These are phyloP conservation scores for Enhydra lutris DNA, from an alignment of 2,113 vertebrate genomes.

Conservation along the genomic window DNA sequence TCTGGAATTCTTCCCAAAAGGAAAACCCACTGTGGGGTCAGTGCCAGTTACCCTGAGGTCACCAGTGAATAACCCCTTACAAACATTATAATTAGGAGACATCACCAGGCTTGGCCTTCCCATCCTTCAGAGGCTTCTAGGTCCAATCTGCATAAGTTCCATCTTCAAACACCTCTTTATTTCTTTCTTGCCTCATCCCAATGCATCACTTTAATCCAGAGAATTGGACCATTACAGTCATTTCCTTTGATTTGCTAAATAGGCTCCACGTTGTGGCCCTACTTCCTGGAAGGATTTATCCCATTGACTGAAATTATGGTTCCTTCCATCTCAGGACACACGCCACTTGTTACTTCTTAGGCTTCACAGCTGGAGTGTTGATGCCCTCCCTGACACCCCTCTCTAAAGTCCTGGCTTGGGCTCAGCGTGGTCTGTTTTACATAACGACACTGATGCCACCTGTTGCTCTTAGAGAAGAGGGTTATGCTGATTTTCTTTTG, in stretches of 20 bases:
- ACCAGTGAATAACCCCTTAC: not conserved
- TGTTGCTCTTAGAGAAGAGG: not conserved
- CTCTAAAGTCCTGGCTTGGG: not conserved
- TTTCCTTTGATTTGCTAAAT: slow-evolving; percentile 51
- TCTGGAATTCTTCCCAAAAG: not conserved
- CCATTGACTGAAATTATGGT: not conserved
- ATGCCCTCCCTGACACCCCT: not conserved
- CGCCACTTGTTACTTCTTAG: not conserved
- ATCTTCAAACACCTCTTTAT: slow-evolving; percentile 33
- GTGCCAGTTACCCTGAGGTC: not conserved
- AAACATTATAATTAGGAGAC: not conserved
- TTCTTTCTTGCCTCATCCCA: not conserved
- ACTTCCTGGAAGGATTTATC: not conserved
- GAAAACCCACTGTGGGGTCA: not conserved
- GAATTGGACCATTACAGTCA: not conserved
- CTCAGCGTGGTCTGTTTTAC: not conserved
- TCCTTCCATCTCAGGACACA: not conserved
- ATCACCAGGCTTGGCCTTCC: not conserved
- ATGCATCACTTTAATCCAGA: not conserved
- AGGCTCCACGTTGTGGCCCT: not conserved
- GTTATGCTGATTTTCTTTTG: not conserved
- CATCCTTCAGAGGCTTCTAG: not conserved
- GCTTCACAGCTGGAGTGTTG: not conserved
- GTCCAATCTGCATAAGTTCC: not conserved
- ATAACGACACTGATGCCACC: not conserved